Evolutionary conservation across 2,113 vertebrate species (phyloP).

Genomic region (Notothenia coriiceps): DNA sequence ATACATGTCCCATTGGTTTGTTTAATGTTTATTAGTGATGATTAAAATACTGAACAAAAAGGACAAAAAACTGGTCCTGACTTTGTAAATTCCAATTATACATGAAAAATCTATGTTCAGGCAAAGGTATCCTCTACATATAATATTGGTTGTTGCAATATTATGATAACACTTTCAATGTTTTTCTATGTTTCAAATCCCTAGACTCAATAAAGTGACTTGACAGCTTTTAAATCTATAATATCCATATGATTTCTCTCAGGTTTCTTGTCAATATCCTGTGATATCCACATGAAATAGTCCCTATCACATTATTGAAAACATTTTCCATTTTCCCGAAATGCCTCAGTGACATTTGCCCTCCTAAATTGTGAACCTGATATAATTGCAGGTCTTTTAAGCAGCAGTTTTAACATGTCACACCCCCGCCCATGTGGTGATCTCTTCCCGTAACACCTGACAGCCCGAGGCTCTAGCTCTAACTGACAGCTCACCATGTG

Average conservation of each 20-base stretch:
- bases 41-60: background rate
- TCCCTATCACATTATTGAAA: background rate
- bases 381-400: background rate
- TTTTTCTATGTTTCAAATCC: background rate
- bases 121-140: too few species aligned
- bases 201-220: background rate
- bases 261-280: background rate
- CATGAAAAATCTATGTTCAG: background rate
- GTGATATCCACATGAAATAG: background rate
- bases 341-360: background rate
- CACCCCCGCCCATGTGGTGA: background rate
- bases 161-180: background rate
- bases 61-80: background rate
- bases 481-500: conserved; percentile 18
- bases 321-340: background rate
- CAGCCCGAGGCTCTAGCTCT: background rate
- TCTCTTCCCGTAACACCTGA: background rate
- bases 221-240: background rate
- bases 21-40: background rate
- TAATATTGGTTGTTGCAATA: too few species aligned
- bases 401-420: background rate
- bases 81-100: background rate
- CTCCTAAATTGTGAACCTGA: background rate
- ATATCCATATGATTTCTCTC: background rate
- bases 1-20: background rate